Conservation (phyloP, 2,888 invertebrate genomes). For the Eupithecia abbreviata region DNA sequence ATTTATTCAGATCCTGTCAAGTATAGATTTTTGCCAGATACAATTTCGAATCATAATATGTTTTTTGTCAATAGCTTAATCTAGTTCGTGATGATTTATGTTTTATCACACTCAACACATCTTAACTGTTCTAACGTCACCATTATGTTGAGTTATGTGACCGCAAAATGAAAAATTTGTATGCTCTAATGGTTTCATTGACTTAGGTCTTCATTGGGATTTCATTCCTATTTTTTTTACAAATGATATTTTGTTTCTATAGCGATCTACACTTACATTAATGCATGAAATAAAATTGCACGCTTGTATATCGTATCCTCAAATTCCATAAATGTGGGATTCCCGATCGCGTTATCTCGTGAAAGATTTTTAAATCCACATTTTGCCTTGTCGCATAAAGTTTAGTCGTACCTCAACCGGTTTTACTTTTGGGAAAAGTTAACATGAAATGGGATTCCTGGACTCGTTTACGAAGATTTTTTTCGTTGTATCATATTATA, state of each 20-base stretch:
- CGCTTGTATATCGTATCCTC: slow-evolving; percentile 8
- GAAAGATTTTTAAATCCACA: slow-evolving; percentile 31
- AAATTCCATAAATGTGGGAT: slow-evolving; percentile 31
- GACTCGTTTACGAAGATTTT: slow-evolving; percentile 46
- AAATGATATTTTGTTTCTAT: not conserved
- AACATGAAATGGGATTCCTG: slow-evolving; percentile 39
- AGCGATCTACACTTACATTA: not conserved
- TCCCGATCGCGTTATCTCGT: slow-evolving; percentile 31
- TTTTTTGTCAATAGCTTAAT: not conserved
- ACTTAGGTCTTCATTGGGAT: too few species aligned
- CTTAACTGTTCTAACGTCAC: slow-evolving; percentile 24
- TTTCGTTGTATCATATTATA: not conserved
- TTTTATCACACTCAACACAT: slow-evolving; percentile 3
- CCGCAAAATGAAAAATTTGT: slow-evolving; percentile 14
- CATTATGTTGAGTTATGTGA: slow-evolving; percentile 34
- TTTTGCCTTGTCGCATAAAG: slow-evolving; percentile 41
- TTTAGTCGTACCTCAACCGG: slow-evolving; percentile 46
- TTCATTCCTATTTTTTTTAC: too few species aligned
- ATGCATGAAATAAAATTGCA: not conserved
- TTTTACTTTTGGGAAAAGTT: slow-evolving; percentile 48
- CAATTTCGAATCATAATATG: not conserved
- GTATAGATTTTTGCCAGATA: not conserved
- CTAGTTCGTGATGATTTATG: not conserved
- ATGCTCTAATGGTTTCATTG: not conserved
- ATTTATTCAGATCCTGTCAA: not conserved